Evolutionary conservation across 2,797 vertebrate genomes (phyloP).

Genomic region (Enteromius trimaculatus): DNA sequence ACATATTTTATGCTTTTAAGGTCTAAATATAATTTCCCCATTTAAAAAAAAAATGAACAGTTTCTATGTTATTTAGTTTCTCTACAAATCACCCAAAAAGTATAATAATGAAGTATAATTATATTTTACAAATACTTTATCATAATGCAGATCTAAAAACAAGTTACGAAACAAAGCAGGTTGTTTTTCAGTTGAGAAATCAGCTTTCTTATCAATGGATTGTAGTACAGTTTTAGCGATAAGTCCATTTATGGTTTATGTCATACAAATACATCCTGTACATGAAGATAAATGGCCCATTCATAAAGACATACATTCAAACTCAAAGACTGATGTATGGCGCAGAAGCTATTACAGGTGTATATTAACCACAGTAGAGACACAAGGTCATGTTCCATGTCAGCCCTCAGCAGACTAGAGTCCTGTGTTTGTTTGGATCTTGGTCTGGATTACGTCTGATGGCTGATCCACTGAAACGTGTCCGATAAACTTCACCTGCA

Average conservation of each 20-base stretch:
- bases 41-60: background rate
- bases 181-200: background rate
- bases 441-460: constrained; percentile 27
- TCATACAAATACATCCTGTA: background rate
- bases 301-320: background rate
- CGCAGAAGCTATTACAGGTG: constrained; percentile 4
- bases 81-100: background rate
- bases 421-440: constrained; percentile 41
- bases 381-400: constrained; percentile 29
- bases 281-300: constrained; percentile 12
- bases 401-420: background rate
- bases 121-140: background rate
- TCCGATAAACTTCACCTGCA: constrained; percentile 36
- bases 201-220: background rate
- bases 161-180: background rate
- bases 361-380: constrained; percentile 12
- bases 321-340: background rate
- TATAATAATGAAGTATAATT: no score
- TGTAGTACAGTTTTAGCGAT: background rate
- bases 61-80: background rate
- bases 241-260: background rate
- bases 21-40: background rate
- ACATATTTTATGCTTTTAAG: background rate
- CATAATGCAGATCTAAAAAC: background rate
- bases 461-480: background rate